These are phyloP conservation scores for Drosophila lutescens DNA, from an alignment of 2,888 invertebrate genomes.

Conservation along the genomic window DNA sequence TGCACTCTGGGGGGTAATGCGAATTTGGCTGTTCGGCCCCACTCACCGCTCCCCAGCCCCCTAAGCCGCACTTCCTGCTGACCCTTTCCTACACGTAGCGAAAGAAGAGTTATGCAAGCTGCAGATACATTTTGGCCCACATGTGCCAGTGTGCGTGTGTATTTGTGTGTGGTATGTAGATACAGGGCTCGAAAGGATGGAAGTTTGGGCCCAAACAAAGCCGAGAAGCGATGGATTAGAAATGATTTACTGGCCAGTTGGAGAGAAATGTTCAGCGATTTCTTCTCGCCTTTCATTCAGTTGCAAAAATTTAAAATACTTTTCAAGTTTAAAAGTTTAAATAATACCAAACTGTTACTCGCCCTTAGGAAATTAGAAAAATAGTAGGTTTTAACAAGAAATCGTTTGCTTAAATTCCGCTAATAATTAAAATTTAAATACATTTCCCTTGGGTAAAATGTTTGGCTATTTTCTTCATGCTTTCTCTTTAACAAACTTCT, in stretches of 20 bases:
- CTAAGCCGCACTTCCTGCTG: neutral
- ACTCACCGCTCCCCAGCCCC: neutral
- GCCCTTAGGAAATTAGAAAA: no score
- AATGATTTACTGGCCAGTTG: conserved; percentile 58
- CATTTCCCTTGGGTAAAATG: neutral
- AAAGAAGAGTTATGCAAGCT: conserved; percentile 68
- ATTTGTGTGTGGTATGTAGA: conserved; percentile 18
- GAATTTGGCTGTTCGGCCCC: conserved; percentile 43
- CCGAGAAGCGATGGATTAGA: conserved; percentile 62
- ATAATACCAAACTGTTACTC: neutral
- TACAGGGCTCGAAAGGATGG: conserved; percentile 27
- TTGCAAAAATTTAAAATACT: neutral
- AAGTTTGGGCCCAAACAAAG: conserved; percentile 30
- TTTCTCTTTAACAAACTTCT: conserved; percentile 18
- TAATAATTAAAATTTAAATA: conserved; percentile 2
- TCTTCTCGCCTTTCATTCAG: neutral
- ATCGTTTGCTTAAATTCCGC: neutral
- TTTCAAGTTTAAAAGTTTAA: neutral
- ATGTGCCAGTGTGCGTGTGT: conserved; percentile 1
- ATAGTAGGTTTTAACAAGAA: neutral
- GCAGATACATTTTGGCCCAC: conserved; percentile 32
- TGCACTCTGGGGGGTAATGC: conserved; percentile 69
- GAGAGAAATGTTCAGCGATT: conserved; percentile 18
- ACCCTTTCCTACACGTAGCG: conserved; percentile 44
- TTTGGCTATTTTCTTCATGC: conserved; percentile 5